A percentile compares a stretch with the other conserved stretches of the same genome.
phyloP scores from a whole-genome alignment of 2,888 invertebrate species.

The Eulithis testata region DNA sequence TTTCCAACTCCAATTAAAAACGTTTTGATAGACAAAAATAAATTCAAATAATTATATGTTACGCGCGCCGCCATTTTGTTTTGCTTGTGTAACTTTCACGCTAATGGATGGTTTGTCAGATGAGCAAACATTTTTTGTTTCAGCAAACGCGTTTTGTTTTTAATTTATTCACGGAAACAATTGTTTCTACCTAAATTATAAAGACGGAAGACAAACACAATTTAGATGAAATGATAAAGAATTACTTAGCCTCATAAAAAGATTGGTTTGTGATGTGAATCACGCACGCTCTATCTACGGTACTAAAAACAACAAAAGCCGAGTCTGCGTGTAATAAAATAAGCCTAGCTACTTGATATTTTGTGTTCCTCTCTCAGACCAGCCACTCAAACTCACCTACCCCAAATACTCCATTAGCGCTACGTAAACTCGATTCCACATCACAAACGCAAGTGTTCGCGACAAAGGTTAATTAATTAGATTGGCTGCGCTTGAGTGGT shows the following conservation, averaged over 20 bases:
- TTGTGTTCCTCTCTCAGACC: conserved; percentile 9
- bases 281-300: neutral
- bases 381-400: conserved; percentile 18
- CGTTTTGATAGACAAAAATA: conserved; percentile 82
- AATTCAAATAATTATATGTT: conserved; percentile 66
- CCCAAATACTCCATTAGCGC: conserved; percentile 28
- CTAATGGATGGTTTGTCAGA: conserved; percentile 69
- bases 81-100: conserved; percentile 50
- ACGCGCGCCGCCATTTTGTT: conserved; percentile 62
- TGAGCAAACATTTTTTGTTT: conserved; percentile 68
- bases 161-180: conserved; percentile 59
- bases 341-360: neutral
- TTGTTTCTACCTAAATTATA: conserved; percentile 61
- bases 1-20: conserved; percentile 80
- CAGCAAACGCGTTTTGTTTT: conserved; percentile 63
- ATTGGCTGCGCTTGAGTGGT: conserved; percentile 74
- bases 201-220: conserved; percentile 46
- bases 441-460: conserved; percentile 43
- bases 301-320: neutral
- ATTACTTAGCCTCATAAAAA: neutral
- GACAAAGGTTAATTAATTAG: conserved; percentile 76
- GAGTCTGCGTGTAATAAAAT: neutral
- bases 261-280: neutral
- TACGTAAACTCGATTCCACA: conserved; percentile 27
- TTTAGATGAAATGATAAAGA: conserved; percentile 40